Conservation (phyloP, 2,797 vertebrate genomes). For the Brotula barbata region DNA sequence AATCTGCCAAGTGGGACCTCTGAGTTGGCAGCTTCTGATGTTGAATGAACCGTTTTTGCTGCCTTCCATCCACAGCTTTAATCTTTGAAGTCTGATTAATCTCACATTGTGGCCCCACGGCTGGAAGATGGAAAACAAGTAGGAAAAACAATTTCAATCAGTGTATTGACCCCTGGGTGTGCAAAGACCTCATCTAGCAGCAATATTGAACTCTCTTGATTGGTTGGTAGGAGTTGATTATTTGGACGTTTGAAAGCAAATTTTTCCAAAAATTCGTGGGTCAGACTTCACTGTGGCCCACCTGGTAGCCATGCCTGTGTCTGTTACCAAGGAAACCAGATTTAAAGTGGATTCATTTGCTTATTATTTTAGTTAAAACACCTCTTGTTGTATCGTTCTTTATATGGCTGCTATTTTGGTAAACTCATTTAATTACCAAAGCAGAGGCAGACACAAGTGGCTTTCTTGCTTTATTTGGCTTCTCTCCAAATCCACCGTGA, state of each 20-base stretch:
- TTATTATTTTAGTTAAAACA: too few species aligned
- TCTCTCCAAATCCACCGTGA: too few species aligned
- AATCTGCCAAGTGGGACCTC: constrained; percentile 41
- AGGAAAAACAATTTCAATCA: constrained; percentile 14
- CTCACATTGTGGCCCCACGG: constrained; percentile 18
- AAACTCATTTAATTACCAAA: not conserved
- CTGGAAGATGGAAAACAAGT: constrained; percentile 18
- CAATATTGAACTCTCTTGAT: constrained; percentile 10
- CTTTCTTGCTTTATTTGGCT: not conserved
- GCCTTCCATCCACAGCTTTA: constrained; percentile 36
- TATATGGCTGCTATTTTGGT: too few species aligned
- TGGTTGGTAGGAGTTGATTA: constrained; percentile 12
- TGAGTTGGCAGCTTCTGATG: constrained; percentile 36
- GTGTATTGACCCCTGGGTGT: constrained; percentile 13
- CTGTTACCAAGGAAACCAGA: too few species aligned
- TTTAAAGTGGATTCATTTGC: too few species aligned
- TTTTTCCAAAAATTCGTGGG: not conserved
- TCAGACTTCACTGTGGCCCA: too few species aligned
- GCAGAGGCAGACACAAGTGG: not conserved
- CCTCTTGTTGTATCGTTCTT: too few species aligned
- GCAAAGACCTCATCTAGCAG: constrained; percentile 28
- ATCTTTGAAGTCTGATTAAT: constrained; percentile 46
- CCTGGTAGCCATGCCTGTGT: too few species aligned
- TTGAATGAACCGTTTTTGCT: constrained; percentile 43
- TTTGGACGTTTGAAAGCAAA: not conserved